Base-by-base conservation (phyloP, 2,888 invertebrate species). In the Patella ulyssiponensis region DNA sequence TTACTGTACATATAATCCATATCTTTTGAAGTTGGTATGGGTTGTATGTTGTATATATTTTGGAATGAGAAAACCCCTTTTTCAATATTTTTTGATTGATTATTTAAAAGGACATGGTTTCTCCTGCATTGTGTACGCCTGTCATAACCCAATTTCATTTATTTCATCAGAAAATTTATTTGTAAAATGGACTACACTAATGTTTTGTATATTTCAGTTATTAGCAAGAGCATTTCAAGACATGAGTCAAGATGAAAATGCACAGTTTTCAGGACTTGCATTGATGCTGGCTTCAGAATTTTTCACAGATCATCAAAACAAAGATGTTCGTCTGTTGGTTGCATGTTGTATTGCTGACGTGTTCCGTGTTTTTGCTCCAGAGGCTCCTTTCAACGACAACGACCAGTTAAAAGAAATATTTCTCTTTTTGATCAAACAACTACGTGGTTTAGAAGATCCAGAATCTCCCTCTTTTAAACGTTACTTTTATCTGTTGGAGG, bases 261-360 rank as follows among this genome's bases (percentile, higher is more conserved):
- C 96, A 27, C 88, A 89, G 80, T 88, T 83, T 79, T 77, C 86
- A 5, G 87, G 86, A 1, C 93, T 99, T 86, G 97, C 98, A 7
- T 92, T 98, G 76, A 97, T 98, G 92, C 93, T 98, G 85, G 97
- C 97, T 0, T 96, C 98, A 87, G 98, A 98, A 86, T 96, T 95
- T 91, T 98, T 98, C 92, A 93, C 98, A 84, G 94, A 95, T 81
- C 97, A 99, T 92, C 93, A 94, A 71, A 97, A 96, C 79, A 94
- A 96, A 84, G 98, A 99, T 92, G 98, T 99, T 0, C 96, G 98
- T 91, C 93, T 99, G 74, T 93, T 98, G 56, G 96, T 98, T 80
- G 98, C 98, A 0, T 99, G 98, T 92, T 98, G 98, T 91, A 97
- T 99, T 89, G 98, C 98, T 9, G 98, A 99, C 92, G 97, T 99